A percentile compares a stretch with the other conserved stretches of the same genome.
Conservation (phyloP, 2,888 invertebrate genomes). For the Yponomeuta plumbellus region DNA sequence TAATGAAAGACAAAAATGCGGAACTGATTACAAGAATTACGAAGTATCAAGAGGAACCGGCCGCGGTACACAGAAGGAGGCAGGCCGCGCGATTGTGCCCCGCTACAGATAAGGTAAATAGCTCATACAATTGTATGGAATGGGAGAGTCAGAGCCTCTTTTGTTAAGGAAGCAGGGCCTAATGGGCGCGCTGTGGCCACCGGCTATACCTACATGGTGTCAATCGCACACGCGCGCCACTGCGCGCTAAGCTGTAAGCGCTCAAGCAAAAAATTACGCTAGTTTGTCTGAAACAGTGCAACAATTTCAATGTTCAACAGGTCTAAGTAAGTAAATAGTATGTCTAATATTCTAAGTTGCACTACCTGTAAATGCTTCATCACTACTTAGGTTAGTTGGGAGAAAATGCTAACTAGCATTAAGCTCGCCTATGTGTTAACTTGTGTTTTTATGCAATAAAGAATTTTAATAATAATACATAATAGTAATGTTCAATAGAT, state of each 20-base stretch:
- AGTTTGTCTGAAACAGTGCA: too few species aligned
- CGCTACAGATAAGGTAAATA: conserved; percentile 73
- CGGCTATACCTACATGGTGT: conserved; percentile 68
- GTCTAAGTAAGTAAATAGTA: too few species aligned
- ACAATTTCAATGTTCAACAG: too few species aligned
- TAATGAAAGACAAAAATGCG: background rate
- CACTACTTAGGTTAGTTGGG: too few species aligned
- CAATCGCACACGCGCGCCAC: conserved; percentile 33
- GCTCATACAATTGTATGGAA: conserved; percentile 74
- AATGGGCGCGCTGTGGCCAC: conserved; percentile 62
- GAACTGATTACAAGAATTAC: background rate
- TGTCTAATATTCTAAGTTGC: too few species aligned
- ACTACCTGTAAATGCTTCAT: too few species aligned
- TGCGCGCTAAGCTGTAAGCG: background rate
- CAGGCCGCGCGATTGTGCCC: conserved; percentile 59
- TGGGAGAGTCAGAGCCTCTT: conserved; percentile 64
- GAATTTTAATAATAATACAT: too few species aligned
- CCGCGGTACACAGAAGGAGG: conserved; percentile 40
- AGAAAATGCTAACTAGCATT: too few species aligned
- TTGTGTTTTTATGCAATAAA: too few species aligned
- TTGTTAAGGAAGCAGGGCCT: conserved; percentile 70
- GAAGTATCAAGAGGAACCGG: conserved; percentile 39
- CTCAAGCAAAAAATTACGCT: background rate
- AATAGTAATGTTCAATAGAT: too few species aligned
- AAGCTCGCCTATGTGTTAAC: too few species aligned